Evolutionary conservation across 2,888 invertebrate species (phyloP).

Genomic region (Temnothorax unifasciatus): DNA sequence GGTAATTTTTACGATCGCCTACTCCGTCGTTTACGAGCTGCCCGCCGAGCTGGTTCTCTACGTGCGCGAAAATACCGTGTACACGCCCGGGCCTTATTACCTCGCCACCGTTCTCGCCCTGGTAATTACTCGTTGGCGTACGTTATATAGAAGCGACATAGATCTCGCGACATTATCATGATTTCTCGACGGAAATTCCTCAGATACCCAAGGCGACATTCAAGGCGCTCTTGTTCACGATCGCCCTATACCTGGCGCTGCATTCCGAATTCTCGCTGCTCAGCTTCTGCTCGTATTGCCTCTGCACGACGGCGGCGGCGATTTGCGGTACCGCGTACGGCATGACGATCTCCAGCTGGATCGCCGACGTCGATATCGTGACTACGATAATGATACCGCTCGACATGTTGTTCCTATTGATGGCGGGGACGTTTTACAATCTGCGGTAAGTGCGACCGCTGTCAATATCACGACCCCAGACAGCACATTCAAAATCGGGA

Average conservation of each 20-base stretch:
- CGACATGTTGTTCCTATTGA: slow-evolving; percentile 86
- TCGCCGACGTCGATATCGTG: slow-evolving; percentile 86
- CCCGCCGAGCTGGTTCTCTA: slow-evolving; percentile 86
- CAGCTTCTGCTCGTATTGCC: slow-evolving; percentile 61
- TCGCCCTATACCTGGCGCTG: slow-evolving; percentile 65
- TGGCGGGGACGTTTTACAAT: slow-evolving; percentile 87
- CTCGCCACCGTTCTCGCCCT: slow-evolving; percentile 74
- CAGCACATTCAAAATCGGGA: too few species aligned
- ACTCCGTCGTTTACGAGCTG: slow-evolving; percentile 87
- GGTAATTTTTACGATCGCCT: slow-evolving; percentile 86
- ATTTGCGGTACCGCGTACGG: slow-evolving; percentile 82
- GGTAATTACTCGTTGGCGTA: slow-evolving; percentile 69
- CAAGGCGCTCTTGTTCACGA: slow-evolving; percentile 72
- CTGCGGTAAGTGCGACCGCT: slow-evolving; percentile 69
- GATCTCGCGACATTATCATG: not conserved
- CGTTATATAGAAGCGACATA: not conserved
- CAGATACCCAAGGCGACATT: slow-evolving; percentile 72
- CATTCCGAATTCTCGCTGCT: slow-evolving; percentile 44
- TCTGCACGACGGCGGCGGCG: slow-evolving; percentile 59
- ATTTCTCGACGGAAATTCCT: slow-evolving; percentile 5
- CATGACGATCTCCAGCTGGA: slow-evolving; percentile 87
- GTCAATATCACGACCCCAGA: not conserved
- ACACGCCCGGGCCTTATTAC: slow-evolving; percentile 86
- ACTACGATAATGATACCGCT: slow-evolving; percentile 87
- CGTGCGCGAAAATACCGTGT: slow-evolving; percentile 86